Evolutionary conservation across 2,888 invertebrate species (phyloP).

Genomic region (Nymphalis polychloros): DNA sequence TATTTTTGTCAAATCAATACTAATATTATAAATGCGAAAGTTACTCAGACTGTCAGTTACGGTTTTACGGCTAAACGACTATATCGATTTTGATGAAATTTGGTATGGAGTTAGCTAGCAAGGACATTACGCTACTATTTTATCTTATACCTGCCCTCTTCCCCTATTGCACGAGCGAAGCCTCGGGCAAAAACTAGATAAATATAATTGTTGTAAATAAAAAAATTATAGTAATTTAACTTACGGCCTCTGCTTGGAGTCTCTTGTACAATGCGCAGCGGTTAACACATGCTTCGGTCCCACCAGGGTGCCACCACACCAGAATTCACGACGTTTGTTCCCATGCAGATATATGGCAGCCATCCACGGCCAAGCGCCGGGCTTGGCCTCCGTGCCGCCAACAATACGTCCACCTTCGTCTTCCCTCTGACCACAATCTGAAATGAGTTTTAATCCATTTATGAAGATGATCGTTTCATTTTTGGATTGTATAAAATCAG

Average conservation of each 20-base stretch:
- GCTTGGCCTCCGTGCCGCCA: conserved; percentile 91
- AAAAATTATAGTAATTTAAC: conserved; percentile 48
- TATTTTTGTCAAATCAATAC: too few relatives aligned
- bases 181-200: too few relatives aligned
- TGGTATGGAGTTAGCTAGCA: too few relatives aligned
- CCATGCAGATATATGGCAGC: conserved; percentile 96
- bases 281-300: conserved; percentile 91
- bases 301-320: conserved; percentile 96
- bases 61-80: too few relatives aligned
- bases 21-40: too few relatives aligned
- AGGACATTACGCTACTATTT: too few relatives aligned
- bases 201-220: too few relatives aligned
- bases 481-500: not conserved
- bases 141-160: too few relatives aligned
- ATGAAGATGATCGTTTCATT: not conserved
- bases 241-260: conserved; percentile 93
- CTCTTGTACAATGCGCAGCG: conserved; percentile 96
- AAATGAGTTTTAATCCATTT: conserved; percentile 38
- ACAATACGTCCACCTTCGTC: conserved; percentile 93
- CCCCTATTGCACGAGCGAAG: too few relatives aligned
- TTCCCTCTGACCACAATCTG: conserved; percentile 92
- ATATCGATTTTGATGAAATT: too few relatives aligned
- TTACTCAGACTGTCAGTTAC: too few relatives aligned
- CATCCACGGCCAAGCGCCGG: conserved; percentile 98
- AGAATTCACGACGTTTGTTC: conserved; percentile 91